Base-by-base conservation (phyloP, 2,113 vertebrate species). In the Reinhardtius hippoglossoides region DNA sequence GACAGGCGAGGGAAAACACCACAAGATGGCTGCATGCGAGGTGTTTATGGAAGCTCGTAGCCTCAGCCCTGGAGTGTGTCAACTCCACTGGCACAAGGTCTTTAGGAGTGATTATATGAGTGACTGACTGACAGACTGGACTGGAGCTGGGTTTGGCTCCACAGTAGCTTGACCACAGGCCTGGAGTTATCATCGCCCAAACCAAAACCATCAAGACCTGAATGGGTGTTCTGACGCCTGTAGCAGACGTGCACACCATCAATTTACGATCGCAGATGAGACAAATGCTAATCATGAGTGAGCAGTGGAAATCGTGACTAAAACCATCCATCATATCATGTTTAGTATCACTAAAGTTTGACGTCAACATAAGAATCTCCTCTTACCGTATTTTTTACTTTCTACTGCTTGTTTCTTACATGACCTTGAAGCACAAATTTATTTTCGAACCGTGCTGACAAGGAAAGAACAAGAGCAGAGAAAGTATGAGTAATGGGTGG, bases 401-500 rank as follows among this genome's bases (percentile, higher is more conserved):
- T 13, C 54, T 16, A 13, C 60, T 55, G 57, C 9, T 50, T 58
- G 40, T 56, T 63, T 75, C 54, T 50, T 54, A 23, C 3, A 1
- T 65, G 16, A 50, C 44, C 52, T 75, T 71, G 44, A 83, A 78
- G 73, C 9, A 20, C 42, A 74, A 71, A 75, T 50, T 18, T 27
- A 7, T 18, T 9, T n/a, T 18, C 5, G 3, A 78, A 52, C 50
- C 75, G 72, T 20, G 44, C 58, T 82, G 62, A 84, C 59, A 62
- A 52, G 37, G 23, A 77, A 68, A 69, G 52, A 76, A 81, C 21
- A 75, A 57, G 61, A 67, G 40, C 55, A 55, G 64, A 91, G 84
- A 88, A 85, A 81, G 37, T 82, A 64, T 86, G 84, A 88, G 75
- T 83, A 87, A 93, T 80, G 71, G 21, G 23, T 82, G 50, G 67